Base-by-base conservation (phyloP, 2,113 vertebrate species). In the Centropus unirufus region DNA sequence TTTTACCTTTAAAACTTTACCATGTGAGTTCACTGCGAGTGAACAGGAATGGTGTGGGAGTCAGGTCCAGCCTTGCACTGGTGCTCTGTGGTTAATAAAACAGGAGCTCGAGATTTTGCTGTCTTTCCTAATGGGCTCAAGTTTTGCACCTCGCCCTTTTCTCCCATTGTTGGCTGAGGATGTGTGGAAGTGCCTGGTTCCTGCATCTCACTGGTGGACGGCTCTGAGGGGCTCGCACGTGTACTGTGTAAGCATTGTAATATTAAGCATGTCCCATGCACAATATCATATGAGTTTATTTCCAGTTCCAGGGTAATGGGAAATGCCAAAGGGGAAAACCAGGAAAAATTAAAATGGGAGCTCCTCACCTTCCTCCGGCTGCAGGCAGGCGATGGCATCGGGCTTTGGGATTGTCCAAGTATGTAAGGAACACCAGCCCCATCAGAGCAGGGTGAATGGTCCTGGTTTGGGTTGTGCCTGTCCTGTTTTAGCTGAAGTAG, bases 1-100 rank as follows among this genome's bases (percentile, higher is more conserved):
- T 95, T 87, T 91, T 93, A 75, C 87, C 92, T 96, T 94, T 87
- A 34, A 74, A 85, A 84, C 89, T 94, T 87, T 72, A 27, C 87
- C 6, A 5, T 82, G 62, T 87, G 74, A 40, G 49, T 92, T 95
- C 36, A 3, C 62, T 76, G 83, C 1, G 3, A 92, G n/a, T 94
- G 79, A 88, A 59, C 55, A 12, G 86, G 90, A 81, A 67, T 77
- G 83, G 61, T 67, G 94, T 89, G 92, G 92, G 88, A 95, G 79
- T 92, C 83, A 27, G 85, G 32, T 85, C 68, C 91, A 78, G 90
- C 70, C 62, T 86, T 87, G 72, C 72, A 78, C 82, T 62, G 17
- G 51, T 94, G 44, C 82, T 92, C 92, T 72, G 26, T 55, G 23
- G 80, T 89, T 89, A 87, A 90, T 89, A 26, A 94, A 93, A 77